These are phyloP conservation scores for Limanda limanda DNA, from an alignment of 2,113 vertebrate genomes.

Conservation along the genomic window DNA sequence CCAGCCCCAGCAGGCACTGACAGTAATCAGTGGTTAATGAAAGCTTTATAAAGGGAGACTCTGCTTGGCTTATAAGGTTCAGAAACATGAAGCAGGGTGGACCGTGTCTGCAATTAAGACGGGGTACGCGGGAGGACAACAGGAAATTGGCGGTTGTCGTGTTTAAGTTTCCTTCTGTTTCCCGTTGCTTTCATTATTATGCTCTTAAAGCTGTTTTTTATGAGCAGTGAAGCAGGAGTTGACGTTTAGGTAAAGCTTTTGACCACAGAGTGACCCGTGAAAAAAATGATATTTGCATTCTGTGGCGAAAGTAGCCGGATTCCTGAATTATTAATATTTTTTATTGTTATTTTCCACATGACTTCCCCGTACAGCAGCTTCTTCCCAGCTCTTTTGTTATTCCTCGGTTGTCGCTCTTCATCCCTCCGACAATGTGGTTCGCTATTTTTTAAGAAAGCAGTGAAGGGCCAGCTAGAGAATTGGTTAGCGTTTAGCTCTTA, in stretches of 20 bases:
- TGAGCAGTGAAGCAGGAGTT: constrained; percentile 3
- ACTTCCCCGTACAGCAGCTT: not conserved
- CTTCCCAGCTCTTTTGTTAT: constrained; percentile 27
- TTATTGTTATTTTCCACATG: constrained; percentile 48
- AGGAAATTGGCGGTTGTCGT: constrained; percentile 64
- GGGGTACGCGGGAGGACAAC: constrained; percentile 37
- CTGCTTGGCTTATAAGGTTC: constrained; percentile 54
- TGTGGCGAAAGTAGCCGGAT: not conserved
- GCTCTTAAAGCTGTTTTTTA: not conserved
- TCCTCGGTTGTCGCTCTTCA: constrained; percentile 24
- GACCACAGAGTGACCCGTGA: constrained; percentile 4
- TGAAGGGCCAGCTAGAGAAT: not conserved
- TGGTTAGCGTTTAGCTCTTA: not conserved
- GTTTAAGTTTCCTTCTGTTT: not conserved
- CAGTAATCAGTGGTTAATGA: constrained; percentile 64
- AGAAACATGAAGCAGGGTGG: constrained; percentile 51
- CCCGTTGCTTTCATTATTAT: not conserved
- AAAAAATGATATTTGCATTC: constrained; percentile 18
- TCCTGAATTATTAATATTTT: constrained; percentile 35
- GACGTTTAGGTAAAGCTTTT: not conserved
- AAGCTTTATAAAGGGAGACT: constrained; percentile 60
- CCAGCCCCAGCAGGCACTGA: constrained; percentile 49
- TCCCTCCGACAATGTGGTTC: constrained; percentile 9
- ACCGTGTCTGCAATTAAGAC: constrained; percentile 52
- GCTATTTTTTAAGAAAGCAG: constrained; percentile 8